These are phyloP conservation scores for Macropodus opercularis DNA, from an alignment of 2,797 vertebrate genomes.

Conservation along the genomic window DNA sequence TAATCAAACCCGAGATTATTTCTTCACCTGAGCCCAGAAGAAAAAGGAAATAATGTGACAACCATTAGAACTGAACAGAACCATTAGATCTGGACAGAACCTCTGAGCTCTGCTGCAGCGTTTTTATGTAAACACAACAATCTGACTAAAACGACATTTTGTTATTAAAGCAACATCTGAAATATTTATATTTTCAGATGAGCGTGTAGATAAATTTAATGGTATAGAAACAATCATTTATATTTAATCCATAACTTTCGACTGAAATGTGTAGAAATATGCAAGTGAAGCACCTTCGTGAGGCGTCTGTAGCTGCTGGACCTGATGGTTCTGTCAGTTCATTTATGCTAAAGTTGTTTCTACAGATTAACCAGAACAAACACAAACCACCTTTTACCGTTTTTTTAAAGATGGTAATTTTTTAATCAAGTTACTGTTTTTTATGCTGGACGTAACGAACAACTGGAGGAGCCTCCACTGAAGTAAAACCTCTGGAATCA, in stretches of 20 bases:
- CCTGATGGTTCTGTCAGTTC: too few species aligned
- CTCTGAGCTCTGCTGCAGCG: too few species aligned
- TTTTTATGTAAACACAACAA: too few species aligned
- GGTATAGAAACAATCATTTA: conserved; percentile 40
- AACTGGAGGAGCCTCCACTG: conserved; percentile 29
- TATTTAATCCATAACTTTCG: conserved; percentile 40
- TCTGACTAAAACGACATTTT: too few species aligned
- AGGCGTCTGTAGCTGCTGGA: conserved; percentile 32
- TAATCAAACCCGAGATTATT: too few species aligned
- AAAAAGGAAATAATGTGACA: too few species aligned
- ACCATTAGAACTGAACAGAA: too few species aligned
- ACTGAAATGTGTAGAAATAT: conserved; percentile 51
- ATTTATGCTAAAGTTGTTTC: conserved; percentile 23
- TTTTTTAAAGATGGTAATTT: conserved; percentile 31
- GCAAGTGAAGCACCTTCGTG: conserved; percentile 29
- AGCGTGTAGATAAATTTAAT: conserved; percentile 42
- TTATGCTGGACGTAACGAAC: conserved; percentile 47
- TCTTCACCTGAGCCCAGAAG: too few species aligned
- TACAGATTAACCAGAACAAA: conserved; percentile 38
- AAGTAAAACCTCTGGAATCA: not conserved
- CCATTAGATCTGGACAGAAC: too few species aligned
- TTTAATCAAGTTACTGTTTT: conserved; percentile 60
- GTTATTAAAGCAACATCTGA: too few species aligned
- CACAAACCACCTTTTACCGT: conserved; percentile 48
- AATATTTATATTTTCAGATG: conserved; percentile 35